Conservation (phyloP, 2,888 invertebrate species). For the Leptopilina myrica region DNA sequence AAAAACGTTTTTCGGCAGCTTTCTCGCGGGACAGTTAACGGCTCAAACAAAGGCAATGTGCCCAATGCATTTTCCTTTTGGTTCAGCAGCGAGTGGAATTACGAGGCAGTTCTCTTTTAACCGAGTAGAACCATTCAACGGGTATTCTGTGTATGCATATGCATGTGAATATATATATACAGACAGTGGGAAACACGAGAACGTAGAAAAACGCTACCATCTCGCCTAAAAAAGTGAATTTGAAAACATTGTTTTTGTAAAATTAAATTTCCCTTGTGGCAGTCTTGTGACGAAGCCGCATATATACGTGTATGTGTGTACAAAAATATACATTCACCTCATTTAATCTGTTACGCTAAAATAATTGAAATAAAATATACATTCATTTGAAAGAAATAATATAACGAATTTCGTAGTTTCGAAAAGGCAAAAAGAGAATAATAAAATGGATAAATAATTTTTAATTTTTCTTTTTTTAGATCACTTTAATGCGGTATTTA, state of each 20-base stretch:
- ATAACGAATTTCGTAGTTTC: too few relatives aligned
- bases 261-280: slow-evolving; percentile 50
- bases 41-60: slow-evolving; percentile 37
- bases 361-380: too few relatives aligned
- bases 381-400: too few relatives aligned
- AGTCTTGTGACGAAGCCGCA: slow-evolving; percentile 26
- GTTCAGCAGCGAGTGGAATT: slow-evolving; percentile 4
- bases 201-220: slow-evolving; percentile 37
- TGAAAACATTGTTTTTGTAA: slow-evolving; percentile 52
- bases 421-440: too few relatives aligned
- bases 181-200: slow-evolving; percentile 3
- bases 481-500: too few relatives aligned
- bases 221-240: slow-evolving; percentile 51
- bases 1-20: slow-evolving; percentile 33
- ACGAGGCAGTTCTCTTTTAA: slow-evolving; percentile 6
- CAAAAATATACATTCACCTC: not conserved
- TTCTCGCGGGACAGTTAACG: slow-evolving; percentile 25
- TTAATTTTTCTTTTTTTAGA: too few relatives aligned
- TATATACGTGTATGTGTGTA: not conserved
- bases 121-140: slow-evolving; percentile 50
- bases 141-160: slow-evolving; percentile 55
- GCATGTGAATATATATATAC: slow-evolving; percentile 32
- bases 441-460: too few relatives aligned
- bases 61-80: slow-evolving; percentile 30
- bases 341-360: not conserved